A percentile compares a stretch with the other conserved stretches of the same genome.
Evolutionary conservation across 2,797 vertebrate species (phyloP).

Genomic region (Sebastes iracundus): DNA sequence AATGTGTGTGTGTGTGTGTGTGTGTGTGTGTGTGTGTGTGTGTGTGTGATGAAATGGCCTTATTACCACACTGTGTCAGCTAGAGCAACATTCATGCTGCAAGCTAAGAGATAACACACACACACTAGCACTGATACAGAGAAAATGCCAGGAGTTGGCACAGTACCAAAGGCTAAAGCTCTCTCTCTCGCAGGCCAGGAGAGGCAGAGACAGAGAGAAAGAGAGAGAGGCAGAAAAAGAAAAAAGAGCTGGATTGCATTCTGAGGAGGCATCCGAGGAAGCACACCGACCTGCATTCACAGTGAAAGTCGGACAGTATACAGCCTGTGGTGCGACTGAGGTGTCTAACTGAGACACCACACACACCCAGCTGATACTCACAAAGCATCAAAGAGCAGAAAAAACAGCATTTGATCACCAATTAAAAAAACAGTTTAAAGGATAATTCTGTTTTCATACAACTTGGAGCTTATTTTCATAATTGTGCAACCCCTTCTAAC

Average conservation of each 20-base stretch:
- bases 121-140: not conserved
- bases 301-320: not conserved
- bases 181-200: not conserved
- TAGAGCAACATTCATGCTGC: slow-evolving; percentile 25
- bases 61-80: slow-evolving; percentile 25
- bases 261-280: not conserved
- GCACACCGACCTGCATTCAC: not conserved
- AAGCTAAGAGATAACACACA: slow-evolving; percentile 24
- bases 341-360: not conserved
- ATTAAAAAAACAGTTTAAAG: not conserved
- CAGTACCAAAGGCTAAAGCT: not conserved
- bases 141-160: not conserved
- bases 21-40: not conserved
- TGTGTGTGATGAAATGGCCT: slow-evolving; percentile 25
- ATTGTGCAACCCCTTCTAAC: too few relatives aligned
- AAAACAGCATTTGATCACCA: not conserved
- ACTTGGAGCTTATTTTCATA: not conserved
- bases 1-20: not conserved
- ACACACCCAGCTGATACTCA: not conserved
- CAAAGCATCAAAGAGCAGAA: not conserved
- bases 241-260: not conserved
- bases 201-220: not conserved
- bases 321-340: not conserved
- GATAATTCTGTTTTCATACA: not conserved
- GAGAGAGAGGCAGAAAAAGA: not conserved